phyloP scores from a whole-genome alignment of 2,797 vertebrate species.

The Chelon auratus region DNA sequence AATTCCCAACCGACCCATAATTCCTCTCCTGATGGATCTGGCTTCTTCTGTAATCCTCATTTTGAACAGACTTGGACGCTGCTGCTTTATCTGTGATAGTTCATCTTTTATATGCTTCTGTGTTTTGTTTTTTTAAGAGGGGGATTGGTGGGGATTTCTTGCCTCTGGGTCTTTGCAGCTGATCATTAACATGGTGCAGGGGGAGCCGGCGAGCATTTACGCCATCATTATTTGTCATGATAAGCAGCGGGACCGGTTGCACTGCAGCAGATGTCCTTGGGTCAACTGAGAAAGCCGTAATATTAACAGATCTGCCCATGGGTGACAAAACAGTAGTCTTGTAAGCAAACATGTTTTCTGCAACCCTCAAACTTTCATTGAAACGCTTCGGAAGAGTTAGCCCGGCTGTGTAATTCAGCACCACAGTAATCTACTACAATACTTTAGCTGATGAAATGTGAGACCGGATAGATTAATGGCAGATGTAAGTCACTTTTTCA shows the following conservation, averaged over 20 bases:
- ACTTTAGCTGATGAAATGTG: not conserved
- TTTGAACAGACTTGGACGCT: constrained; percentile 43
- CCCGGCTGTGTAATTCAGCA: not conserved
- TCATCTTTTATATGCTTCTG: constrained; percentile 53
- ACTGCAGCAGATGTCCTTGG: constrained; percentile 31
- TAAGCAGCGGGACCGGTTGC: constrained; percentile 19
- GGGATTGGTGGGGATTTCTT: constrained; percentile 14
- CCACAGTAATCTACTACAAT: constrained; percentile 6
- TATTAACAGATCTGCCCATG: constrained; percentile 32
- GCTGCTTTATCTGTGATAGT: constrained; percentile 27
- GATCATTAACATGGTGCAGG: constrained; percentile 38
- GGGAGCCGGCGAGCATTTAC: constrained; percentile 19
- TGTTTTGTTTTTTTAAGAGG: constrained; percentile 11
- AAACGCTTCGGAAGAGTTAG: constrained; percentile 15
- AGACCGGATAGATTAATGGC: constrained; percentile 7
- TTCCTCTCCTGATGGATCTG: constrained; percentile 59
- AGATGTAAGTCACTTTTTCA: constrained; percentile 13
- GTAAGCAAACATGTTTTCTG: constrained; percentile 23
- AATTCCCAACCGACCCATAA: constrained; percentile 47
- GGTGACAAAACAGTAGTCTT: constrained; percentile 12
- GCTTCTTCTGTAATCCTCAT: constrained; percentile 37
- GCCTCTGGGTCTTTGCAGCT: constrained; percentile 26
- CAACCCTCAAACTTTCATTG: constrained; percentile 5
- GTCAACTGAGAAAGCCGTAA: not conserved
- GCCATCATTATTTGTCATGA: constrained; percentile 26